Conservation (phyloP, 2,797 vertebrate species). For the Euphonia xanthogaster region DNA sequence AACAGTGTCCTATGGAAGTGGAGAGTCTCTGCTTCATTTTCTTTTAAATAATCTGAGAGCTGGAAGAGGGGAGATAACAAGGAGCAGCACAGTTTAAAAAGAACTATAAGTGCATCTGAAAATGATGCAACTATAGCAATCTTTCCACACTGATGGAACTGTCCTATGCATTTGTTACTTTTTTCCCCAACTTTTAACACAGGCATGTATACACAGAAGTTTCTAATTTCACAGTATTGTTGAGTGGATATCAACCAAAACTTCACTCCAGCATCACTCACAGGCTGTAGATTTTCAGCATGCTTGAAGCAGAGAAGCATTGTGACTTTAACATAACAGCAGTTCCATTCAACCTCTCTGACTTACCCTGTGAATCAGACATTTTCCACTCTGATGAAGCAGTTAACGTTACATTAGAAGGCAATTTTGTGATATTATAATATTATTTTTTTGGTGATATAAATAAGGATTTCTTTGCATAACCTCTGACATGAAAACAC, state of each 20-base stretch:
- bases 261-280: accelerated
- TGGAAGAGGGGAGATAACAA: background rate
- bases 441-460: background rate
- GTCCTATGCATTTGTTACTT: background rate
- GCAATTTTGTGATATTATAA: background rate
- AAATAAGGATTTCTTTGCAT: background rate
- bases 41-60: background rate
- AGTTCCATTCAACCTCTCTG: background rate
- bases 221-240: background rate
- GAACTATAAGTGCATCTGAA: background rate
- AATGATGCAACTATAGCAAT: background rate
- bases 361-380: background rate
- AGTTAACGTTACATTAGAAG: background rate
- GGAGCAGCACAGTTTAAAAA: background rate
- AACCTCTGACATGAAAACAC: background rate
- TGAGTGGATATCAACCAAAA: background rate
- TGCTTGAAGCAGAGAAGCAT: background rate
- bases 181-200: background rate
- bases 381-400: background rate
- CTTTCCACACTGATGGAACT: background rate
- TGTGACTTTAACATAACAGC: background rate
- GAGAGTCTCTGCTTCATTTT: background rate
- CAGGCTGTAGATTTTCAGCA: background rate
- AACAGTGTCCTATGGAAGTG: background rate
- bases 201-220: background rate